These are phyloP conservation scores for Rhynchomys soricoides DNA, from an alignment of 2,113 vertebrate genomes.

Conservation along the genomic window DNA sequence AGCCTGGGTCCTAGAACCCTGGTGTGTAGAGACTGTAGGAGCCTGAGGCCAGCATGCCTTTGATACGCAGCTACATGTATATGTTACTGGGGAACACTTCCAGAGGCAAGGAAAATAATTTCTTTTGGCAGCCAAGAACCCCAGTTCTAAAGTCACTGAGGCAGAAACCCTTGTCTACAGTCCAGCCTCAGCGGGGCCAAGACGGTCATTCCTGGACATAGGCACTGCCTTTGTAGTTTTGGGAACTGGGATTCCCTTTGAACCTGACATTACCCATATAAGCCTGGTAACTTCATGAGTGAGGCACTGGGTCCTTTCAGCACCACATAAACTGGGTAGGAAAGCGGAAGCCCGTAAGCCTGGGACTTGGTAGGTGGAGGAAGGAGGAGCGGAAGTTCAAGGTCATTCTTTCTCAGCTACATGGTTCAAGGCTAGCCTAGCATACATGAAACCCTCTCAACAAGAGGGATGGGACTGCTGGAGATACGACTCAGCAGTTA, in stretches of 20 bases:
- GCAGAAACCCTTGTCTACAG: not conserved
- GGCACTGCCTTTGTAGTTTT: not conserved
- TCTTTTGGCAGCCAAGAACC: not conserved
- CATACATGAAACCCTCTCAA: not conserved
- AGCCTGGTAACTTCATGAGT: not conserved
- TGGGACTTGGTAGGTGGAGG: not conserved
- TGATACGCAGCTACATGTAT: not conserved
- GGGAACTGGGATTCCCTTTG: not conserved
- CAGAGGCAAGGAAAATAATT: not conserved
- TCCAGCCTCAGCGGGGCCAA: not conserved
- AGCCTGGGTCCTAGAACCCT: not conserved
- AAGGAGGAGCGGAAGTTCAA: not conserved
- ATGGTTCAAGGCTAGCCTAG: not conserved
- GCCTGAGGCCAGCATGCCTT: not conserved
- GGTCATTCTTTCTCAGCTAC: not conserved
- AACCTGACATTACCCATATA: not conserved
- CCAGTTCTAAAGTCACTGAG: not conserved
- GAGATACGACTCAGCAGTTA: not conserved
- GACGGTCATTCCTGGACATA: too few species aligned
- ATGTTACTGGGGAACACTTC: not conserved
- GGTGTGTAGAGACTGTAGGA: not conserved
- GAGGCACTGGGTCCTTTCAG: not conserved
- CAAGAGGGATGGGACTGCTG: too few species aligned
- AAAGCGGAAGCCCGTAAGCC: not conserved
- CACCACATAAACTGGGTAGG: not conserved